Evolutionary conservation across 2,888 invertebrate species (phyloP).

Genomic region (Cinara cedri): DNA sequence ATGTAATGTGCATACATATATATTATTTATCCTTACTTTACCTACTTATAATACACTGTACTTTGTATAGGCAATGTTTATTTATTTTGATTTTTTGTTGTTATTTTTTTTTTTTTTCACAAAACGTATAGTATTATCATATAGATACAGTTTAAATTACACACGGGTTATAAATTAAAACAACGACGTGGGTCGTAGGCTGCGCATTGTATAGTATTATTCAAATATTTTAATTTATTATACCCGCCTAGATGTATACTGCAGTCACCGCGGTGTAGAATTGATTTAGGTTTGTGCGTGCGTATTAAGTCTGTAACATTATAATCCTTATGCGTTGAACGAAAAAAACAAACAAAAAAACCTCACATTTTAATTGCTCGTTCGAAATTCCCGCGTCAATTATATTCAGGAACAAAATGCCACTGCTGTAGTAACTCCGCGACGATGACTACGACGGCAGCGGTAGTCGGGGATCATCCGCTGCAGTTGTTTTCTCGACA

Average conservation of each 20-base stretch:
- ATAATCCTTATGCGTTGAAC: not conserved
- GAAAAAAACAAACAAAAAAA: not conserved
- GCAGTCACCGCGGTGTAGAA: not conserved
- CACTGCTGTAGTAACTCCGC: not conserved
- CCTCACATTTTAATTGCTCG: slow-evolving; percentile 28
- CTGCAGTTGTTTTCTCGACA: not conserved
- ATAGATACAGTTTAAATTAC: not conserved
- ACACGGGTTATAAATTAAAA: slow-evolving; percentile 29
- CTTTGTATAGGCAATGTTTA: not conserved
- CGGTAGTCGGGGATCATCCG: not conserved
- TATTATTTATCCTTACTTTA: not conserved
- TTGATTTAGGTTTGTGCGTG: slow-evolving; percentile 19
- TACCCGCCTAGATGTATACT: too few species aligned
- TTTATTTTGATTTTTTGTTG: too few species aligned
- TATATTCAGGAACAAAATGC: not conserved
- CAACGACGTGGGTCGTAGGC: slow-evolving; percentile 11
- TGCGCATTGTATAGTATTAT: slow-evolving; percentile 1
- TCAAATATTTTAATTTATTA: slow-evolving; percentile 41
- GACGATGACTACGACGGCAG: not conserved
- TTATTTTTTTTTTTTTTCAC: slow-evolving; percentile 28
- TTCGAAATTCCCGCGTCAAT: not conserved
- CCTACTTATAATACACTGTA: not conserved
- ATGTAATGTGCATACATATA: not conserved
- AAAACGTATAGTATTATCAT: slow-evolving; percentile 1
- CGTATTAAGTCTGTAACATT: slow-evolving; percentile 1